A percentile compares a stretch with the other conserved stretches of the same genome.
phyloP scores from a whole-genome alignment of 2,113 vertebrate species.

The Perccottus glenii region DNA sequence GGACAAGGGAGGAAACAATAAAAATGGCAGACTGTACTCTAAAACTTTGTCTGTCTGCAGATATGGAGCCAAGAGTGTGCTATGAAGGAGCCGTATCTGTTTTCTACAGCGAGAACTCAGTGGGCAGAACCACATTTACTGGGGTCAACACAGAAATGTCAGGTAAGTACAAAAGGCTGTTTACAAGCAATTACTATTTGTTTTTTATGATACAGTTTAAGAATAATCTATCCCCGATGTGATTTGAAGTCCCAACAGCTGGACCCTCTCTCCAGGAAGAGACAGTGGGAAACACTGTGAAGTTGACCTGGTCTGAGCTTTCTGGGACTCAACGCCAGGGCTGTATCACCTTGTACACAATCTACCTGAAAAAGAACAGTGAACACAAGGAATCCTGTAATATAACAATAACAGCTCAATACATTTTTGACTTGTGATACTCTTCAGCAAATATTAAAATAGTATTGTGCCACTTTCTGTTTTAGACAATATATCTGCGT shows the following conservation, averaged over 20 bases:
- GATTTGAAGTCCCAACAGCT: slow-evolving; percentile 60
- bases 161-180: slow-evolving; percentile 45
- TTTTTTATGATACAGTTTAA: background rate
- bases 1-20: too few relatives aligned
- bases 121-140: slow-evolving; percentile 38
- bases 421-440: too few relatives aligned
- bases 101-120: slow-evolving; percentile 32
- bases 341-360: slow-evolving; percentile 69
- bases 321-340: slow-evolving; percentile 55
- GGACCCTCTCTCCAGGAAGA: slow-evolving; percentile 37
- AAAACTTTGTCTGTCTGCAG: slow-evolving; percentile 42
- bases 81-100: slow-evolving; percentile 71
- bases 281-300: slow-evolving; percentile 37
- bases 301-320: slow-evolving; percentile 62
- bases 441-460: background rate
- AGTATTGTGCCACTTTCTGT: background rate
- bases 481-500: background rate
- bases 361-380: slow-evolving; percentile 55
- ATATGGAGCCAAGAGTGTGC: slow-evolving; percentile 63
- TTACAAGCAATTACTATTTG: background rate
- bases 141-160: slow-evolving; percentile 43
- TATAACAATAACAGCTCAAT: background rate
- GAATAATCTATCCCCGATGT: slow-evolving; percentile 2
- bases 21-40: too few relatives aligned
- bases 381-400: background rate